Evolutionary conservation across 2,888 invertebrate species (phyloP).

Genomic region (Ganaspis brasiliensis): DNA sequence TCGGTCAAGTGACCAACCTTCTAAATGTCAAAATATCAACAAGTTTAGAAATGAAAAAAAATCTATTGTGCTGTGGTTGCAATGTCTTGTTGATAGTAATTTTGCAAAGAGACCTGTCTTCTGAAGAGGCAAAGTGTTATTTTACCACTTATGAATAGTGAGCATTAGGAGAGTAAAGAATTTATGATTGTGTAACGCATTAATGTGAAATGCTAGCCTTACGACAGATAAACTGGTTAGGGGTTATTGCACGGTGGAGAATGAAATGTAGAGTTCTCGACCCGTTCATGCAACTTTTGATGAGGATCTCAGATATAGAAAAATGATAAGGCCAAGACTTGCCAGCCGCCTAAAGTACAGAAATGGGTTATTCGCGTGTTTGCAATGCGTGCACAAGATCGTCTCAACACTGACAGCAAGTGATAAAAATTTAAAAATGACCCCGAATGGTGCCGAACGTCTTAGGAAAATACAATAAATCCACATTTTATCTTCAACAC

Average conservation of each 20-base stretch:
- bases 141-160: conserved; percentile 6
- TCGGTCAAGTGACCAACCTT: no score
- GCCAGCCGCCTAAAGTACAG: not conserved
- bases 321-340: conserved; percentile 30
- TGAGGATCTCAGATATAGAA: conserved; percentile 37
- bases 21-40: no score
- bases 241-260: conserved; percentile 54
- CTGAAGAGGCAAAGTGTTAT: conserved; percentile 10
- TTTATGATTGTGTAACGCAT: conserved; percentile 57
- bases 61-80: not conserved
- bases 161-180: conserved; percentile 48
- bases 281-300: conserved; percentile 40
- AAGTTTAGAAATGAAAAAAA: no score
- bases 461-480: conserved; percentile 22
- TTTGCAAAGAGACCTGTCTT: not conserved
- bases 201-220: conserved; percentile 44
- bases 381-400: conserved; percentile 37
- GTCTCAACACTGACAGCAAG: not conserved
- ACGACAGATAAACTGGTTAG: conserved; percentile 54
- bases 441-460: conserved; percentile 13
- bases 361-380: conserved; percentile 44
- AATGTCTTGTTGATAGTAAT: no score
- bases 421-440: conserved; percentile 39
- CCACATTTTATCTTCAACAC: no score
- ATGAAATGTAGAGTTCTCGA: conserved; percentile 33